phyloP scores from a whole-genome alignment of 30 jellyfish, hydroid and myxozoan species.

The Catostylus mosaicus region DNA sequence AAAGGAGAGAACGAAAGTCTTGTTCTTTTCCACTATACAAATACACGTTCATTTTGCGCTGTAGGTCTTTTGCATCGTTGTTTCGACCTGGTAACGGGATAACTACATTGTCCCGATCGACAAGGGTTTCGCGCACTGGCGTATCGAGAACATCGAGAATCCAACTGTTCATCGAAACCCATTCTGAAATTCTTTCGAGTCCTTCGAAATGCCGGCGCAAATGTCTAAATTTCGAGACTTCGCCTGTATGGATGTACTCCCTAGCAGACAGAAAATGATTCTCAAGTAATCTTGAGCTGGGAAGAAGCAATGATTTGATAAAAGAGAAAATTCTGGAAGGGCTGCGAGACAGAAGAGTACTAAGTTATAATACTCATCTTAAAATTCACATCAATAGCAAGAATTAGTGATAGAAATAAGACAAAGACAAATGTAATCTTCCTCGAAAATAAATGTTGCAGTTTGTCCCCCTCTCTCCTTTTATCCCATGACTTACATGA shows the following conservation, averaged over 20 bases:
- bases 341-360: no score
- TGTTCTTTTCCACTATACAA: conserved; percentile 44
- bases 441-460: no score
- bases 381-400: no score
- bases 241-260: conserved; percentile 64
- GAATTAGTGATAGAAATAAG: no score
- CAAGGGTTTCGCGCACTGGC: conserved; percentile 35
- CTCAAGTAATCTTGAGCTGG: no score
- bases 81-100: conserved; percentile 27
- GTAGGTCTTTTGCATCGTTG: conserved; percentile 54
- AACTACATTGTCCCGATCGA: conserved; percentile 44
- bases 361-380: no score
- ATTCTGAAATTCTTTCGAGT: conserved; percentile 45
- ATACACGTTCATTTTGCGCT: conserved; percentile 24
- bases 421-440: no score
- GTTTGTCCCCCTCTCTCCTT: no score
- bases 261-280: conserved; percentile 10
- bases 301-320: no score
- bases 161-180: conserved; percentile 64
- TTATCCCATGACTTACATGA: no score
- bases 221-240: conserved; percentile 31
- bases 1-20: conserved; percentile 47
- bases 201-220: conserved; percentile 67
- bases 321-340: no score
- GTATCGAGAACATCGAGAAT: conserved; percentile 48